Evolutionary conservation across 2,888 invertebrate species (phyloP).

Genomic region (Empis stercorea): DNA sequence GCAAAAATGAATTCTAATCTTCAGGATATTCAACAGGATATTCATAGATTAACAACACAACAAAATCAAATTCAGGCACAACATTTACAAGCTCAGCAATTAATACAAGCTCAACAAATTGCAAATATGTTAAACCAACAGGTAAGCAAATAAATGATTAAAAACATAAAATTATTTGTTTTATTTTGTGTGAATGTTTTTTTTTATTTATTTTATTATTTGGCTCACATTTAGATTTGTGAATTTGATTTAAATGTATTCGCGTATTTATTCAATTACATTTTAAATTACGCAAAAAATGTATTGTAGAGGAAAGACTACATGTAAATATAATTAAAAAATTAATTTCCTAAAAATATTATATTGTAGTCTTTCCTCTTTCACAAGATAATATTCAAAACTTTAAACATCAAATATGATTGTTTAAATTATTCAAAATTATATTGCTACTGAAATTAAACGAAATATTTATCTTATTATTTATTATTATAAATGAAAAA

Average conservation of each 20-base stretch:
- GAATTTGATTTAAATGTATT: too few species aligned
- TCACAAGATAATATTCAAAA: too few species aligned
- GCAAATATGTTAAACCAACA: constrained; percentile 34
- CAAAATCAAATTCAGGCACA: constrained; percentile 59
- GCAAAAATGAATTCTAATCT: constrained; percentile 75
- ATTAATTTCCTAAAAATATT: too few species aligned
- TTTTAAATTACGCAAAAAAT: too few species aligned
- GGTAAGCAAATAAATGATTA: neutral
- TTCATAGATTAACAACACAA: constrained; percentile 75
- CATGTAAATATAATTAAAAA: too few species aligned
- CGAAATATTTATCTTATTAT: too few species aligned
- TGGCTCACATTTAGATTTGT: neutral
- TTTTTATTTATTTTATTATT: neutral
- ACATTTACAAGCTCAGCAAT: constrained; percentile 45
- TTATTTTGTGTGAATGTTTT: neutral
- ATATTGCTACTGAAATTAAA: too few species aligned
- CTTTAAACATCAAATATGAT: too few species aligned
- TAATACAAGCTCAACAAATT: constrained; percentile 43
- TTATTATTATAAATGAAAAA: too few species aligned
- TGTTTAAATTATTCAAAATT: neutral
- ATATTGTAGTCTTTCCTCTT: too few species aligned
- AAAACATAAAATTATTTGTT: neutral
- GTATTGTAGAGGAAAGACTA: too few species aligned
- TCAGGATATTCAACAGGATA: constrained; percentile 87
- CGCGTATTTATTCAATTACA: too few species aligned